These are phyloP conservation scores for Papilio polytes DNA, from an alignment of 1,140 invertebrate genomes.

Conservation along the genomic window DNA sequence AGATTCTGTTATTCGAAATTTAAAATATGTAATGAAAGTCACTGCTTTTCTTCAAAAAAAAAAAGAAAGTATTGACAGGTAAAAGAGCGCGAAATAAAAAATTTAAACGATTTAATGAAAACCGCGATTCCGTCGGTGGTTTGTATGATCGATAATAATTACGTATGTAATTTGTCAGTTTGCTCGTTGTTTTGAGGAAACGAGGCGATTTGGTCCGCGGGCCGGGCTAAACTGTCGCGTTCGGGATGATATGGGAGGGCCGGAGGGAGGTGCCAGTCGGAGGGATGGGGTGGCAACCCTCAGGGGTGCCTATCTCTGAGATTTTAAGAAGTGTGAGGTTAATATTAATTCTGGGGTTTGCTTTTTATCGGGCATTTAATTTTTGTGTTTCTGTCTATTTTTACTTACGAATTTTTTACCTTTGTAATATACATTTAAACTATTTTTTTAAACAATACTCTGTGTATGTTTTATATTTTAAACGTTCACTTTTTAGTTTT, in stretches of 20 bases:
- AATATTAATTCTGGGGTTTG: conserved; percentile 24
- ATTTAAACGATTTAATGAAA: neutral
- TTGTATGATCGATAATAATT: conserved; percentile 55
- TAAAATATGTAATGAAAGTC: neutral
- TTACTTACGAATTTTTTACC: neutral
- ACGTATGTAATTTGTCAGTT: conserved; percentile 58
- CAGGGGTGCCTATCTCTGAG: conserved; percentile 5
- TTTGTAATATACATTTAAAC: no score
- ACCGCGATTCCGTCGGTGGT: conserved; percentile 13
- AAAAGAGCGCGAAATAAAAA: conserved; percentile 23
- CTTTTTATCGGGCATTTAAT: conserved; percentile 5
- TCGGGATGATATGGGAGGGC: conserved; percentile 48
- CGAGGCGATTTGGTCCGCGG: conserved; percentile 68
- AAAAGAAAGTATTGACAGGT: neutral
- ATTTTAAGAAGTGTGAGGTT: conserved; percentile 17
- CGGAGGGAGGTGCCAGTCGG: conserved; percentile 37
- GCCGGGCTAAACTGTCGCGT: conserved; percentile 66
- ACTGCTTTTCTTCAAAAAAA: neutral
- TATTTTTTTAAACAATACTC: no score
- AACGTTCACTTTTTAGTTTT: no score
- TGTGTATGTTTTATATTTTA: no score
- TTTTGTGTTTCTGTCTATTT: neutral
- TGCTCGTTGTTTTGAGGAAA: conserved; percentile 63
- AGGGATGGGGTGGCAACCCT: conserved; percentile 45
- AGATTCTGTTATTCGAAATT: neutral